Evolutionary conservation across 2,113 vertebrate genomes (phyloP).

Genomic region (Sebastes fasciatus): DNA sequence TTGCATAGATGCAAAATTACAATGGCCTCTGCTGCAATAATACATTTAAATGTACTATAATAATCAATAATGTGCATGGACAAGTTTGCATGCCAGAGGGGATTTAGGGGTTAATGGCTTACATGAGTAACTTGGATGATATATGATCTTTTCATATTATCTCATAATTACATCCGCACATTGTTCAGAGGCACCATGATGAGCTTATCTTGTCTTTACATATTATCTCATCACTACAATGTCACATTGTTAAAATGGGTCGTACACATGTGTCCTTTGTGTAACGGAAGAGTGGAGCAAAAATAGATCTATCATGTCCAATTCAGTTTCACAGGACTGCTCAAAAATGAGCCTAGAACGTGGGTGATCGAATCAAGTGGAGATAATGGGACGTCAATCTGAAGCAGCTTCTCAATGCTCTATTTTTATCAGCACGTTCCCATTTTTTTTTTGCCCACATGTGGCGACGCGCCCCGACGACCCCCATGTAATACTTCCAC

Average conservation of each 20-base stretch:
- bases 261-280: neutral
- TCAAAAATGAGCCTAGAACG: slow-evolving; percentile 39
- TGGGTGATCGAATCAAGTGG: slow-evolving; percentile 55
- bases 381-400: slow-evolving; percentile 50
- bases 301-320: slow-evolving; percentile 34
- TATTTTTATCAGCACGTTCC: slow-evolving; percentile 48
- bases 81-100: slow-evolving; percentile 24
- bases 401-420: slow-evolving; percentile 27
- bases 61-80: neutral
- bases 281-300: neutral
- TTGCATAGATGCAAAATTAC: slow-evolving; percentile 40
- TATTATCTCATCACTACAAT: slow-evolving; percentile 23
- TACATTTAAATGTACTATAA: slow-evolving; percentile 24
- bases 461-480: slow-evolving; percentile 17
- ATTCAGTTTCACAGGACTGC: slow-evolving; percentile 47
- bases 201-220: slow-evolving; percentile 7
- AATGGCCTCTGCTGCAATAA: neutral
- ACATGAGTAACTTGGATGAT: neutral
- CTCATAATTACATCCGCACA: neutral
- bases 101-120: slow-evolving; percentile 13
- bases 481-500: slow-evolving; percentile 60
- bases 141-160: slow-evolving; percentile 18
- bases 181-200: neutral
- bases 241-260: slow-evolving; percentile 26
- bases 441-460: slow-evolving; percentile 49